Evolutionary conservation across 2,113 vertebrate genomes (phyloP).

Genomic region (Fukomys damarensis): DNA sequence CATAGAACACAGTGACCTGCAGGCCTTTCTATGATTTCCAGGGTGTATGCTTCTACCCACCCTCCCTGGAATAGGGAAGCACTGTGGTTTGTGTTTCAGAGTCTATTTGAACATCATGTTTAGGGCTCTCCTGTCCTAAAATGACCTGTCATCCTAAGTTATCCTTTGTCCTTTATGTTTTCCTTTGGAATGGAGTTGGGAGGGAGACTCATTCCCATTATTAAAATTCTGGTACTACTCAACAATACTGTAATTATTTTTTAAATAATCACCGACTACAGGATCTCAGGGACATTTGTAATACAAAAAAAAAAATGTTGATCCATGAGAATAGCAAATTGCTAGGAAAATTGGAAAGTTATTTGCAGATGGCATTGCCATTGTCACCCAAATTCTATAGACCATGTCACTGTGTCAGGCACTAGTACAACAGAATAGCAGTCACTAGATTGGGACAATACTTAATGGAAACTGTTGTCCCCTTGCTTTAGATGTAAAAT

Average conservation of each 20-base stretch:
- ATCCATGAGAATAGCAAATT: not conserved
- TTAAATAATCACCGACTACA: not conserved
- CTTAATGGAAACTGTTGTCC: not conserved
- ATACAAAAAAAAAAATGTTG: not conserved
- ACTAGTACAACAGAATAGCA: too few relatives aligned
- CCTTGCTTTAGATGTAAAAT: not conserved
- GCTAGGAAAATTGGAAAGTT: not conserved
- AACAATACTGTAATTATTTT: not conserved
- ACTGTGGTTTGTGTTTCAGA: not conserved
- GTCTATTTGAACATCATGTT: not conserved
- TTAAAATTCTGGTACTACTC: not conserved
- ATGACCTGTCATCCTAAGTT: not conserved
- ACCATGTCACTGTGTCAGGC: too few relatives aligned
- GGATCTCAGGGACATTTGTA: not conserved
- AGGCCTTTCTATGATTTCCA: not conserved
- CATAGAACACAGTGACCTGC: not conserved
- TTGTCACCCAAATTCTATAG: not conserved
- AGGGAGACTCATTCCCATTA: not conserved
- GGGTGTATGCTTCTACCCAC: fast-evolving
- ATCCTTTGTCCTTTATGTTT: not conserved
- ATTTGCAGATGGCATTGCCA: not conserved
- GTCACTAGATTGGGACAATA: too few relatives aligned
- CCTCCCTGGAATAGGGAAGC: not conserved
- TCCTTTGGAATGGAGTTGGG: not conserved
- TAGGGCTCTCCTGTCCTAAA: not conserved